phyloP scores from a whole-genome alignment of 2,888 invertebrate species.

The Drosophila subsilvestris region DNA sequence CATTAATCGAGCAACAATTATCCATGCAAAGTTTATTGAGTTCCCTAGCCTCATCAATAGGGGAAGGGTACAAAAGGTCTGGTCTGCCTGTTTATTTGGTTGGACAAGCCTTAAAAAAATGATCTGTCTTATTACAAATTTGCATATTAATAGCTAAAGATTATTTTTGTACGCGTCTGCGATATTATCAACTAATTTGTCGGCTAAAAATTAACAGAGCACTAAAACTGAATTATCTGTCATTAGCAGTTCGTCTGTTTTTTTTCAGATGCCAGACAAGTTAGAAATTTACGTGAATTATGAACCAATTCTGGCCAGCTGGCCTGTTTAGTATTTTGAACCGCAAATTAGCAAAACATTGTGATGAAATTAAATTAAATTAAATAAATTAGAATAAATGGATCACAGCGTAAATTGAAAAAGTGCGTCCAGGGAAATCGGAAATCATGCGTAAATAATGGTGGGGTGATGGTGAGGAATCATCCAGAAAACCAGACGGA shows the following conservation, averaged over 20 bases:
- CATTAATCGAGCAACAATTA: slow-evolving; percentile 60
- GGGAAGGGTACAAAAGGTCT: slow-evolving; percentile 1
- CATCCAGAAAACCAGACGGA: slow-evolving; percentile 23
- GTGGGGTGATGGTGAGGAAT: slow-evolving; percentile 21
- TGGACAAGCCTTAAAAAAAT: background rate
- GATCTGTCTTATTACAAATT: slow-evolving; percentile 2
- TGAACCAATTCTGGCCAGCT: slow-evolving; percentile 23
- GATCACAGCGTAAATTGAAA: slow-evolving; percentile 20
- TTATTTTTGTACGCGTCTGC: background rate
- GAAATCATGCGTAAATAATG: background rate
- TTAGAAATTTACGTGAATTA: slow-evolving; percentile 16
- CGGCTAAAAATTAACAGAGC: slow-evolving; percentile 11
- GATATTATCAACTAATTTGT: slow-evolving; percentile 1
- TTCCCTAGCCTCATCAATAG: background rate
- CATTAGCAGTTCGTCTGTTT: slow-evolving; percentile 26
- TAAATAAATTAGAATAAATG: background rate
- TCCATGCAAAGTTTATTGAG: slow-evolving; percentile 33
- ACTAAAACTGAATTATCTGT: slow-evolving; percentile 4
- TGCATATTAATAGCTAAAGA: slow-evolving; percentile 8
- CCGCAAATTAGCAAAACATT: slow-evolving; percentile 14
- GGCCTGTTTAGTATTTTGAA: slow-evolving; percentile 12
- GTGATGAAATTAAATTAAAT: slow-evolving; percentile 11
- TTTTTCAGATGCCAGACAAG: slow-evolving; percentile 16
- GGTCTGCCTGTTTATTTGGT: background rate
- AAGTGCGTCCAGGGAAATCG: background rate